Percentiles rank a stretch among this genome's conserved stretches.
phyloP scores from a whole-genome alignment of 2,113 vertebrate genomes.

The Sturnira hondurensis region DNA sequence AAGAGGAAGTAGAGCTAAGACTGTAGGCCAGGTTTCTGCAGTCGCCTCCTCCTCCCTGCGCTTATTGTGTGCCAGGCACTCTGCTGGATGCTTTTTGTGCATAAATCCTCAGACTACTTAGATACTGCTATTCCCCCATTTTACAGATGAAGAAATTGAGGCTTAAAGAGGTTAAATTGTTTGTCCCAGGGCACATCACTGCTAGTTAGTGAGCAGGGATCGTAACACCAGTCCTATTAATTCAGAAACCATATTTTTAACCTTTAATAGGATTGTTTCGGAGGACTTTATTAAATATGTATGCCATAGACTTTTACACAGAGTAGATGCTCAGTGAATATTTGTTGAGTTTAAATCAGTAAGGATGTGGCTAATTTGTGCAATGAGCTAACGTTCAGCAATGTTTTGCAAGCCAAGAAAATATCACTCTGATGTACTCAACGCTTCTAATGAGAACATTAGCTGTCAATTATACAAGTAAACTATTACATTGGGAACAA shows the following conservation, averaged over 20 bases:
- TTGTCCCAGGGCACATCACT: neutral
- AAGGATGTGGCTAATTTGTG: slow-evolving; percentile 14
- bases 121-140: neutral
- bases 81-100: neutral
- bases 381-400: slow-evolving; percentile 4
- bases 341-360: slow-evolving; percentile 42
- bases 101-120: neutral
- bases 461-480: slow-evolving; percentile 31
- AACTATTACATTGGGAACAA: slow-evolving; percentile 47
- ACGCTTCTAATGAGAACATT: slow-evolving; percentile 59
- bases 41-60: neutral
- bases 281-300: neutral
- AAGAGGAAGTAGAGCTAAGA: neutral
- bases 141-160: slow-evolving; percentile 18
- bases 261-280: neutral
- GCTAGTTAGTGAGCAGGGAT: neutral
- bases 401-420: slow-evolving; percentile 43
- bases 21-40: neutral
- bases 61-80: neutral
- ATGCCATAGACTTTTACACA: neutral
- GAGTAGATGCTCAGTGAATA: slow-evolving; percentile 18
- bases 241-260: neutral
- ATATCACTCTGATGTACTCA: slow-evolving; percentile 32
- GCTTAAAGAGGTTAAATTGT: neutral
- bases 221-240: neutral